Percentiles rank a stretch among this genome's conserved stretches.
phyloP scores from a whole-genome alignment of 2,113 vertebrate genomes.

The Syrmaticus mikado region DNA sequence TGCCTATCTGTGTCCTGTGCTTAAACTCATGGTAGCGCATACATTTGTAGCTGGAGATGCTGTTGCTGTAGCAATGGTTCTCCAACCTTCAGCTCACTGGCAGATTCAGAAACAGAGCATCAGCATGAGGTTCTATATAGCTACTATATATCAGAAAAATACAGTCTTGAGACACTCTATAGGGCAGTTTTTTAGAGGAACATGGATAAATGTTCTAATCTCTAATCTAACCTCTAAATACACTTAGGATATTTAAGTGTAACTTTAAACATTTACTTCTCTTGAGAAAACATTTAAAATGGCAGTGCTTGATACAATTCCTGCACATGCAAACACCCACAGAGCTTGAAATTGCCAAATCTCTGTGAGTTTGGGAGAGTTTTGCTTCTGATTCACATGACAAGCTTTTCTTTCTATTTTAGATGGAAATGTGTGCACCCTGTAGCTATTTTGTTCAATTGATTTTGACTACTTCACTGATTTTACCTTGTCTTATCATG shows the following conservation, averaged over 20 bases:
- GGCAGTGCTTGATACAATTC: conserved; percentile 55
- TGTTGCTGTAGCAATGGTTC: conserved; percentile 62
- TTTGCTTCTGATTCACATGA: neutral
- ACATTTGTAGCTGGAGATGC: conserved; percentile 57
- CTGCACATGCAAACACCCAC: conserved; percentile 18
- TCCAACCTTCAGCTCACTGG: conserved; percentile 30
- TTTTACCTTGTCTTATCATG: neutral
- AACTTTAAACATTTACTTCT: conserved; percentile 71
- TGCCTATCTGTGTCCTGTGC: conserved; percentile 57
- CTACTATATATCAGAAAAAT: conserved; percentile 55
- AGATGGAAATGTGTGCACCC: neutral
- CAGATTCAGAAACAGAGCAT: conserved; percentile 66
- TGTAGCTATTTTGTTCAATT: neutral
- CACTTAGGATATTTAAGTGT: conserved; percentile 60
- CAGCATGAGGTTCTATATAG: conserved; percentile 33
- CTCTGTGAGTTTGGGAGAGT: neutral
- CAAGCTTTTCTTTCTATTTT: neutral
- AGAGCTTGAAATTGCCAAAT: neutral
- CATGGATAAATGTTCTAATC: conserved; percentile 53
- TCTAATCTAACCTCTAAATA: too few relatives aligned
- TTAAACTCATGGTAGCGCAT: conserved; percentile 54
- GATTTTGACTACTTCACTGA: neutral
- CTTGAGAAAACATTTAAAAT: conserved; percentile 72
- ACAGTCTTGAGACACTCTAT: conserved; percentile 38
- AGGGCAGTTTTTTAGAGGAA: conserved; percentile 48